Percentiles rank a stretch among this genome's conserved stretches.
Evolutionary conservation across 2,797 vertebrate species (phyloP).

Genomic region (Falco cherrug): DNA sequence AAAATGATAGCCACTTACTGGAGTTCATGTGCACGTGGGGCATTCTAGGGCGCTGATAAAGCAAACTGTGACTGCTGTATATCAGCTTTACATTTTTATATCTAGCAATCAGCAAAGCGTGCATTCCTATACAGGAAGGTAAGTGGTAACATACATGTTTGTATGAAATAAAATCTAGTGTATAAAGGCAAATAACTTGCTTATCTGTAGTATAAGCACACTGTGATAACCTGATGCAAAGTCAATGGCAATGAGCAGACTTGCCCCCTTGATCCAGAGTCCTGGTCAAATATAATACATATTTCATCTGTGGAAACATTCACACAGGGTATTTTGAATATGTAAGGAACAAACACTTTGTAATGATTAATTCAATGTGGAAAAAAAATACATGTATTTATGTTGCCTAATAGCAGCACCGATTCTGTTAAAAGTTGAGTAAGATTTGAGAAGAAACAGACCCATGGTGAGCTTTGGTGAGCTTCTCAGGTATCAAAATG

Average conservation of each 20-base stretch:
- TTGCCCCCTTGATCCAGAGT: not conserved
- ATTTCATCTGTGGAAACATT: not conserved
- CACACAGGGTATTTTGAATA: not conserved
- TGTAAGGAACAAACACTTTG: not conserved
- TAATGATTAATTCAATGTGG: not conserved
- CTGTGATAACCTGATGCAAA: not conserved
- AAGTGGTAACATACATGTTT: not conserved
- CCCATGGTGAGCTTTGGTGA: not conserved
- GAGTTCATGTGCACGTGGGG: not conserved
- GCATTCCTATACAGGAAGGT: not conserved
- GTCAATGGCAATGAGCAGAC: not conserved
- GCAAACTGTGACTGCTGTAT: not conserved
- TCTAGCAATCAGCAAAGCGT: not conserved
- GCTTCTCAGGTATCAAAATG: not conserved
- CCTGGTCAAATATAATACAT: not conserved
- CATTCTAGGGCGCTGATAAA: slow-evolving; percentile 13
- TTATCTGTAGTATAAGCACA: not conserved
- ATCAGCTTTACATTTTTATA: slow-evolving; percentile 32
- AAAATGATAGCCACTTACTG: not conserved
- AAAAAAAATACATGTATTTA: rapidly evolving
- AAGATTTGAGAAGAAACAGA: not conserved
- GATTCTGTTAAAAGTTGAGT: not conserved
- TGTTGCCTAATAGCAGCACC: not conserved
- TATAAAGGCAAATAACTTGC: not conserved
- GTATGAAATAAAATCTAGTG: not conserved